Evolutionary conservation across 2,113 vertebrate genomes (phyloP).

Genomic region (Laticauda laticaudata): DNA sequence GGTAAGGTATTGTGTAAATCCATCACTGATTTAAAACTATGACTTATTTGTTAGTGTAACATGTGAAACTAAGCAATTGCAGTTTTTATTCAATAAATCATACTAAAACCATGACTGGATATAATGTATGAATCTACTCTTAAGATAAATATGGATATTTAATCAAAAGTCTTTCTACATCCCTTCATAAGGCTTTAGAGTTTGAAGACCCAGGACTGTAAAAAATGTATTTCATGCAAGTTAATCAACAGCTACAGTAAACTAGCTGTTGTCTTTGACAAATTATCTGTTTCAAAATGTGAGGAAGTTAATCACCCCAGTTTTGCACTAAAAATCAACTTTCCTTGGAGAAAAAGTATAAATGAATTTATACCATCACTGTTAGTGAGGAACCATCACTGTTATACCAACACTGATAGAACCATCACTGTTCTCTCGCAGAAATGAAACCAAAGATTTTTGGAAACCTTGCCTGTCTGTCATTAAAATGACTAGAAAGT

Average conservation of each 20-base stretch:
- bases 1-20: neutral
- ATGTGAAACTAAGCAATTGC: neutral
- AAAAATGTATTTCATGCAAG: constrained; percentile 58
- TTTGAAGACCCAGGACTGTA: constrained; percentile 60
- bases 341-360: constrained; percentile 41
- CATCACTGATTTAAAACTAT: neutral
- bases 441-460: constrained; percentile 46
- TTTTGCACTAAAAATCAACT: constrained; percentile 64
- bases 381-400: constrained; percentile 46
- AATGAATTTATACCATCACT: constrained; percentile 52
- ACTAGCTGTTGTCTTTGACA: constrained; percentile 64
- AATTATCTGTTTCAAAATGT: constrained; percentile 66
- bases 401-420: neutral
- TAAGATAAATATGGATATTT: constrained; percentile 10
- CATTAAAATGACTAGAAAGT: neutral
- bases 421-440: constrained; percentile 55
- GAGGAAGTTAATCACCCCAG: constrained; percentile 73
- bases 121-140: neutral
- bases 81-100: neutral
- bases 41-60: neutral
- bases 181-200: constrained; percentile 46
- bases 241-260: constrained; percentile 75
- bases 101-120: neutral
- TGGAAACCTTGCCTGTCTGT: neutral
- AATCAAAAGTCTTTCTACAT: constrained; percentile 21